Percentiles rank a stretch among this genome's conserved stretches.
These are phyloP conservation scores for Hesperia comma DNA, from an alignment of 2,888 invertebrate species.

Conservation along the genomic window DNA sequence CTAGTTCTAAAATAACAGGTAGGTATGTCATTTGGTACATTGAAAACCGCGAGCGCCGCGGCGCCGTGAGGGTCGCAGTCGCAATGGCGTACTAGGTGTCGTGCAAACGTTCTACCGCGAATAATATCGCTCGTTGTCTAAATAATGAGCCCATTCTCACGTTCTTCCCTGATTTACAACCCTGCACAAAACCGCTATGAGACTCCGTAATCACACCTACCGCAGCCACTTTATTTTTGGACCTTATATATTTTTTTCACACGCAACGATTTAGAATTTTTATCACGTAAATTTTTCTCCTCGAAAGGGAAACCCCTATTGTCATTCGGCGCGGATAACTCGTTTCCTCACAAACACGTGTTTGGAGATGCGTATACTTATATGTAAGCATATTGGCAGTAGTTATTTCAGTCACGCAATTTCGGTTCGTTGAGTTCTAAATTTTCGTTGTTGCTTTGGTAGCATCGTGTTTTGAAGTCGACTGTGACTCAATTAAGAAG, in stretches of 20 bases:
- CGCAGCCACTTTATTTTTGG: slow-evolving; percentile 79
- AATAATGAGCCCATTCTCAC: slow-evolving; percentile 79
- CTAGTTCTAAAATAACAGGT: neutral
- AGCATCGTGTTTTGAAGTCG: slow-evolving; percentile 51
- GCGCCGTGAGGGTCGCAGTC: slow-evolving; percentile 28
- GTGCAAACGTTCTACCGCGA: slow-evolving; percentile 40
- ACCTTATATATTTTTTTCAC: slow-evolving; percentile 78
- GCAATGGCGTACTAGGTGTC: slow-evolving; percentile 36
- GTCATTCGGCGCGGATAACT: slow-evolving; percentile 73
- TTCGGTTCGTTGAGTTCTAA: slow-evolving; percentile 66
- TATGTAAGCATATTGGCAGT: slow-evolving; percentile 62
- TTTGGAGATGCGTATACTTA: slow-evolving; percentile 63
- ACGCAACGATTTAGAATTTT: slow-evolving; percentile 79
- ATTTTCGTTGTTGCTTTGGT: slow-evolving; percentile 59
- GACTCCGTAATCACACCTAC: slow-evolving; percentile 79
- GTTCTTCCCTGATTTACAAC: slow-evolving; percentile 76
- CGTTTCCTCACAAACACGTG: slow-evolving; percentile 81
- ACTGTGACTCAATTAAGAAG: slow-evolving; percentile 64
- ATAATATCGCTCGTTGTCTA: slow-evolving; percentile 60
- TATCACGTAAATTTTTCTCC: slow-evolving; percentile 83
- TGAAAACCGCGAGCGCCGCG: slow-evolving; percentile 20
- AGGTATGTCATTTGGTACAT: slow-evolving; percentile 10
- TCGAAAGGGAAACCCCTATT: slow-evolving; percentile 82
- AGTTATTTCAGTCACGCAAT: slow-evolving; percentile 81
- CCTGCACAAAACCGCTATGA: slow-evolving; percentile 68